These are phyloP conservation scores for Spheniscus humboldti DNA, from an alignment of 2,797 vertebrate species.

Conservation along the genomic window DNA sequence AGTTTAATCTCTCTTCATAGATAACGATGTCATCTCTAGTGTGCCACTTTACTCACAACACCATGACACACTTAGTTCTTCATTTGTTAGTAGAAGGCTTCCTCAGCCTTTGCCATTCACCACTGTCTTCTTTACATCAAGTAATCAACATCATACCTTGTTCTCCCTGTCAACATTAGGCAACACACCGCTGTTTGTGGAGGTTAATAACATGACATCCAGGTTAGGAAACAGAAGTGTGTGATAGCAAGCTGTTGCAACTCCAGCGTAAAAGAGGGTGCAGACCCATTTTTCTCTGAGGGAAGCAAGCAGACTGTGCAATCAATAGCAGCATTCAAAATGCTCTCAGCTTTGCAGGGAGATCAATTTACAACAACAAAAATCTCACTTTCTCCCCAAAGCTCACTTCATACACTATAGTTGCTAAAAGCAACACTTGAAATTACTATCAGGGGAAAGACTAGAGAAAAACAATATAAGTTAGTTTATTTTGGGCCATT, in stretches of 20 bases:
- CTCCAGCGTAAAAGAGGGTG: not conserved
- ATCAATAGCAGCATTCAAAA: not conserved
- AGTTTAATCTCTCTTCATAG: not conserved
- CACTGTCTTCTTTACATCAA: not conserved
- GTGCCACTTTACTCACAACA: not conserved
- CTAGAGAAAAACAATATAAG: not conserved
- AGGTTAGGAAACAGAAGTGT: not conserved
- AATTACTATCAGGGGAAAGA: not conserved
- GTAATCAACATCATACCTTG: not conserved
- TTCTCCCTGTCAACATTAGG: not conserved
- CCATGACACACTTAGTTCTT: not conserved
- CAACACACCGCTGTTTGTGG: not conserved
- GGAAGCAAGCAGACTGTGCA: not conserved
- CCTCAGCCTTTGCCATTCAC: not conserved
- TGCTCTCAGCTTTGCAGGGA: not conserved
- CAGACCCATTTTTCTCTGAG: rapidly evolving
- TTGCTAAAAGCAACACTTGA: conserved; percentile 22
- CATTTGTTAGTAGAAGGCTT: not conserved
- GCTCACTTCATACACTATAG: not conserved
- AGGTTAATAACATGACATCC: not conserved
- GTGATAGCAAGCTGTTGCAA: not conserved
- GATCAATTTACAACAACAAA: not conserved
- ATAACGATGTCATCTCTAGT: not conserved
- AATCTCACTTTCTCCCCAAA: not conserved
- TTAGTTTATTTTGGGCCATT: conserved; percentile 14